Conservation (phyloP, 2,888 invertebrate genomes). For the Lithophane ornitopus region DNA sequence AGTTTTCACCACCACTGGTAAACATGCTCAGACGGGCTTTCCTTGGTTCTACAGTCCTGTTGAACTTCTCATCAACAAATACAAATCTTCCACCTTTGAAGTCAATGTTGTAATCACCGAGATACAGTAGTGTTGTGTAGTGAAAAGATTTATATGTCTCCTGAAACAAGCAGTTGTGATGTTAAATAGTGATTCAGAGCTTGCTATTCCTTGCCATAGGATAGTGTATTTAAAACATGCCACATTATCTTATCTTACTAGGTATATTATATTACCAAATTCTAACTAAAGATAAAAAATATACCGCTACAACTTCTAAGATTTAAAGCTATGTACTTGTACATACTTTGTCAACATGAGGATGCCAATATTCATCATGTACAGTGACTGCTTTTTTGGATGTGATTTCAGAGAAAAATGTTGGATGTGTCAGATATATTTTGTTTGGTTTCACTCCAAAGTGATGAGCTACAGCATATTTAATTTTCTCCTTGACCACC, state of each 20-base stretch:
- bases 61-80: slow-evolving; percentile 93
- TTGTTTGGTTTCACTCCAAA: slow-evolving; percentile 93
- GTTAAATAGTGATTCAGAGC: background rate
- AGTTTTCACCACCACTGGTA: slow-evolving; percentile 96
- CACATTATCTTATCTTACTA: background rate
- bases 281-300: background rate
- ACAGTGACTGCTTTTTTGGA: slow-evolving; percentile 92
- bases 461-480: slow-evolving; percentile 93
- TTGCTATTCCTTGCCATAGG: background rate
- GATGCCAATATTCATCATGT: slow-evolving; percentile 98
- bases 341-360: slow-evolving; percentile 96
- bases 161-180: slow-evolving; percentile 85
- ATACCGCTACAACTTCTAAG: background rate
- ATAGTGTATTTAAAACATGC: background rate
- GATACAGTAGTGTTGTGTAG: slow-evolving; percentile 95
- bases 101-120: slow-evolving; percentile 93
- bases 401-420: slow-evolving; percentile 96
- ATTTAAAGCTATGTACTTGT: background rate
- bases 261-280: background rate
- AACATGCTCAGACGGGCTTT: slow-evolving; percentile 95
- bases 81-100: slow-evolving; percentile 96
- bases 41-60: slow-evolving; percentile 94
- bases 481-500: slow-evolving; percentile 94
- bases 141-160: slow-evolving; percentile 96
- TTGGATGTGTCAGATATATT: slow-evolving; percentile 95